Base-by-base conservation (phyloP, 2,888 invertebrate species). In the Chymomyza procnemis region DNA sequence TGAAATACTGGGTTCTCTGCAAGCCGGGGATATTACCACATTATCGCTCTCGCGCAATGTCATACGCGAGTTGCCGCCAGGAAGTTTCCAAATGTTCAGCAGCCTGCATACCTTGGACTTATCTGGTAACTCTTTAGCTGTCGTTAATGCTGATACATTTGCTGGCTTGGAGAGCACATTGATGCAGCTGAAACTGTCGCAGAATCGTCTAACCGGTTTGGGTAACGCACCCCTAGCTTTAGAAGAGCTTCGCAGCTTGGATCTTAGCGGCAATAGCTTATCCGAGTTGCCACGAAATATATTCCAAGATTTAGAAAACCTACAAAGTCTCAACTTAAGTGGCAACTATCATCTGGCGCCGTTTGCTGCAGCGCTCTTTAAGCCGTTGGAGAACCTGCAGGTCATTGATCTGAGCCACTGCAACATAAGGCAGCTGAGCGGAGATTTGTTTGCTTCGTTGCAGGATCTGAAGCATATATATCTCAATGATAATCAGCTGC, bases 31-130 rank as follows among this genome's bases (percentile, higher is more conserved):
- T 86, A 94, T 95, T 0, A 94, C 93, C n/a, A 93, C 93, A 2
- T 91, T 97, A 64, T 94, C 95, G 0, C 91, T 97, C 34, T 95
- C 96, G 0, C 93, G 96, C 73, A 97, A 97, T 90, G 94, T 97
- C 2, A 96, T 97, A 47, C 93, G 97, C 60, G 97, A 97, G 91
- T 92, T 97, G 67, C 97, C 97, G 0, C 90, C 94, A 0, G 94
- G 94, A 22, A 95, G 96, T 1, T 97, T 97, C 88, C 94, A 94
- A 83, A 94, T 95, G 89, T 96, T 96, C 88, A 94, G 94, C 88
- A 93, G 93, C 73, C 91, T 97, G 58, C 87, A 89, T 70, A 93
- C 93, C 76, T 92, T 97, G 73, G 96, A 97, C 88, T 91, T 97
- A 41, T 95, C 95, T 22, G 95, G 96, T 26, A 97, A 97, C 88